These are phyloP conservation scores for Zonotrichia leucophrys DNA, from an alignment of 2,113 vertebrate genomes.

Conservation along the genomic window DNA sequence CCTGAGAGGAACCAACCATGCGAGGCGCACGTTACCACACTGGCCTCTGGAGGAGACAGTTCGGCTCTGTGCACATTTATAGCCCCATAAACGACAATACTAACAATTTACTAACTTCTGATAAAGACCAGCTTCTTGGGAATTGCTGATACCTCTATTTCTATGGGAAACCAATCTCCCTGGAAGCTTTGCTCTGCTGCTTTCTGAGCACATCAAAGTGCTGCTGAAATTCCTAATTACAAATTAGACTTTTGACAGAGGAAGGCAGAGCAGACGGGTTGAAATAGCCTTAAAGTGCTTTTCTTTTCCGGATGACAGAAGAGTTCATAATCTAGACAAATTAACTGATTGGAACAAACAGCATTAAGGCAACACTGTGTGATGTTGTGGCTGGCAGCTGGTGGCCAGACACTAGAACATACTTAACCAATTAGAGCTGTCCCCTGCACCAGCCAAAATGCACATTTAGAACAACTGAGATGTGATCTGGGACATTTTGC, in stretches of 20 bases:
- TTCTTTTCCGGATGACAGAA: slow-evolving; percentile 20
- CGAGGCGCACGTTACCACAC: rapidly evolving
- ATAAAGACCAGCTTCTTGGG: slow-evolving; percentile 10
- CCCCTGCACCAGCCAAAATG: background rate
- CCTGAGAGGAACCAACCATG: background rate
- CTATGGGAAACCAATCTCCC: slow-evolving; percentile 11
- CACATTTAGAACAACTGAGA: slow-evolving; percentile 45
- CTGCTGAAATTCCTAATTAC: slow-evolving; percentile 48
- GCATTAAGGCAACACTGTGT: slow-evolving; percentile 2
- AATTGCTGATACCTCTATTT: slow-evolving; percentile 37
- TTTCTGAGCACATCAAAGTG: slow-evolving; percentile 23
- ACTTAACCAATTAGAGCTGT: slow-evolving; percentile 49
- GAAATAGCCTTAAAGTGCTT: slow-evolving; percentile 54
- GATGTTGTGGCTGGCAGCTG: slow-evolving; percentile 47
- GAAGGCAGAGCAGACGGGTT: slow-evolving; percentile 37
- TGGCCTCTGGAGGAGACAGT: background rate
- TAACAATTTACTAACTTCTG: slow-evolving; percentile 42
- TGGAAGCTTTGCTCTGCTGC: slow-evolving; percentile 37
- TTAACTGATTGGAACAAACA: slow-evolving; percentile 37
- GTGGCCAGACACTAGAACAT: slow-evolving; percentile 55
- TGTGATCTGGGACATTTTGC: slow-evolving; percentile 20
- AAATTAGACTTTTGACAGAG: slow-evolving; percentile 46
- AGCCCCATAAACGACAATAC: background rate
- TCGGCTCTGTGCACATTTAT: background rate
- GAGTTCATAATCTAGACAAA: slow-evolving; percentile 51